phyloP scores from a whole-genome alignment of 2,888 invertebrate species.

The Coremacera marginata region DNA sequence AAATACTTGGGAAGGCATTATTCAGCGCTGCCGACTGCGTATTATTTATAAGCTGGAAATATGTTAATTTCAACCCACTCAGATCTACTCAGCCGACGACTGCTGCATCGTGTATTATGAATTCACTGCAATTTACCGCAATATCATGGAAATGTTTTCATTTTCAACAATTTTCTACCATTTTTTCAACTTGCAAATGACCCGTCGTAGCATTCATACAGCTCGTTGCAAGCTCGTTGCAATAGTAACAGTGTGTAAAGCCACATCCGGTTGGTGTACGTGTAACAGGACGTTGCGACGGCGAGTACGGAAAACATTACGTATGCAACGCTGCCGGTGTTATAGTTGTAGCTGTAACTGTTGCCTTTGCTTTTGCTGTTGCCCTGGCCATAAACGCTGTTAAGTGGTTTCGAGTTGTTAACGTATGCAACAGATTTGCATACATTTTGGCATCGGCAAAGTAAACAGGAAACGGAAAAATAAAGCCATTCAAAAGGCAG shows the following conservation, averaged over 20 bases:
- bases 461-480: background rate
- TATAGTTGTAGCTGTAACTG: background rate
- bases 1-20: background rate
- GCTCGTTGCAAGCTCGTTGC: background rate
- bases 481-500: background rate
- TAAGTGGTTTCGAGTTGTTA: slow-evolving; percentile 17
- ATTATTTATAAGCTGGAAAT: background rate
- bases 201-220: background rate
- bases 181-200: background rate
- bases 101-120: no score
- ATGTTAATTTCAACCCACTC: background rate
- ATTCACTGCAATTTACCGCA: background rate
- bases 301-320: background rate
- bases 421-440: slow-evolving; percentile 27
- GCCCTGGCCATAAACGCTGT: slow-evolving; percentile 8
- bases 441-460: background rate
- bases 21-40: background rate
- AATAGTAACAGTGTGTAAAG: background rate
- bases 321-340: background rate
- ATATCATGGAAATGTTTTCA: slow-evolving; percentile 9
- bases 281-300: background rate
- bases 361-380: background rate
- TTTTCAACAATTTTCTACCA: slow-evolving; percentile 1
- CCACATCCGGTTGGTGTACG: slow-evolving; percentile 1
- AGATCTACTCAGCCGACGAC: background rate